Base-by-base conservation (phyloP, 2,888 invertebrate genomes). In the Tenthredo scrophulariae region DNA sequence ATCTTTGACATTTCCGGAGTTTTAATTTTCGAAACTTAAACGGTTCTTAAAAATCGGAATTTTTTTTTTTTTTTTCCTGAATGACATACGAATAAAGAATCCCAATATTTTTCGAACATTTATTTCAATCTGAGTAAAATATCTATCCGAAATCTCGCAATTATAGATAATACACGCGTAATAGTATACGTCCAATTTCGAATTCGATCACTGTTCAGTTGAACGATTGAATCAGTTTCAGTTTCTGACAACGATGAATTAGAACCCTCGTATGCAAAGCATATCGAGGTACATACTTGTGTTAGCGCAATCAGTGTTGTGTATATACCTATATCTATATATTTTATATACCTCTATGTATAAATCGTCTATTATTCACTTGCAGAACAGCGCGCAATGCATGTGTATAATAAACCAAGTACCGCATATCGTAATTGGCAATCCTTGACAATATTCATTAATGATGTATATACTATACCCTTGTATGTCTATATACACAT, bases 291-390 rank as follows among this genome's bases (percentile, higher is more conserved):
- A 10, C 26, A 26, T 13, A 1, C 9, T 3, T 10, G 62, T 62
- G 10, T 62, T n/a, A 54, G 22, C 62, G 22, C 9, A 33, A 37
- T 70, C 70, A 70, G 9, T n/a, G n/a, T 70, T n/a, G 15, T 70
- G 37, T 37, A n/a, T 70, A 37, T 70, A n/a, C n/a, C n/a, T n/a
- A 10, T 62, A 26, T 26, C 18, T 62, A 10, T 13, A 62, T 62
- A 62, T 26, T 62, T 2, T 26, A 62, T 13, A 62, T 62, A 26
- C 22, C 70, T 18, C 6, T n/a, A 70, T 40, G 40, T 70, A 37
- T 46, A n/a, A 37, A 37, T 37, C 37, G 70, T 37, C 70, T 70
- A 70, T 70, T 70, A 33, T 70, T 70, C 70, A 70, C 33, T 70
- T 70, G 37, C 37, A 37, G 70, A 70, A 62, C 26, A 26, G 26